phyloP scores from a whole-genome alignment of 2,888 invertebrate species.

The Syritta pipiens region DNA sequence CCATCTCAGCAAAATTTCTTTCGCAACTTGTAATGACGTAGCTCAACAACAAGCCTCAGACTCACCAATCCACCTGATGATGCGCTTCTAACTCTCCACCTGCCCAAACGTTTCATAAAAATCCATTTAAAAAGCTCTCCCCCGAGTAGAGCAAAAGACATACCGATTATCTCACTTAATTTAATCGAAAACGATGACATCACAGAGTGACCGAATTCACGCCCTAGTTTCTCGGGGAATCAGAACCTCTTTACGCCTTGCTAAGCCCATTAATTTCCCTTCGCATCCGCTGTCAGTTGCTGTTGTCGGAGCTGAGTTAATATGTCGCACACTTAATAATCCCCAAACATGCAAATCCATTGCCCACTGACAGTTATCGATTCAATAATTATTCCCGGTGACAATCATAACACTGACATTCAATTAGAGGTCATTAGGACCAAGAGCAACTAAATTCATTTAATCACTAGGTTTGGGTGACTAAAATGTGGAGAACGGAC shows the following conservation, averaged over 20 bases:
- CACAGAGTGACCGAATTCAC: conserved; percentile 7
- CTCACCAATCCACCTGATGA: no score
- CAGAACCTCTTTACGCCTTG: background rate
- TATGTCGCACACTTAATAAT: conserved; percentile 20
- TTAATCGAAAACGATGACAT: conserved; percentile 6
- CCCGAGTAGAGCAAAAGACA: no score
- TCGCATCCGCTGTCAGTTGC: background rate
- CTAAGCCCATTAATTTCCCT: background rate
- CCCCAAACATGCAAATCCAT: conserved; percentile 25
- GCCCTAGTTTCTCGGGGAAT: background rate
- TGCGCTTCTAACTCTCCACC: no score
- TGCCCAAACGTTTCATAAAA: no score
- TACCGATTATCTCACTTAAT: no score
- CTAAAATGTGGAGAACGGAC: background rate
- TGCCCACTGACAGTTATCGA: conserved; percentile 18
- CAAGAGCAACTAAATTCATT: background rate
- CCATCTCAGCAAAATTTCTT: no score
- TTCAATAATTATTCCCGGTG: conserved; percentile 12
- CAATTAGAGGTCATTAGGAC: conserved; percentile 23
- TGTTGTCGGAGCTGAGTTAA: background rate
- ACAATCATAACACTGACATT: conserved; percentile 35
- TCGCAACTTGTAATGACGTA: no score
- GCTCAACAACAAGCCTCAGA: no score
- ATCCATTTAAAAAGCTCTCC: no score
- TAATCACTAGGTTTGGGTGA: background rate